These are phyloP conservation scores for Crossaster papposus DNA, from an alignment of 53 echinoderm and acorn worm genomes.

Conservation along the genomic window DNA sequence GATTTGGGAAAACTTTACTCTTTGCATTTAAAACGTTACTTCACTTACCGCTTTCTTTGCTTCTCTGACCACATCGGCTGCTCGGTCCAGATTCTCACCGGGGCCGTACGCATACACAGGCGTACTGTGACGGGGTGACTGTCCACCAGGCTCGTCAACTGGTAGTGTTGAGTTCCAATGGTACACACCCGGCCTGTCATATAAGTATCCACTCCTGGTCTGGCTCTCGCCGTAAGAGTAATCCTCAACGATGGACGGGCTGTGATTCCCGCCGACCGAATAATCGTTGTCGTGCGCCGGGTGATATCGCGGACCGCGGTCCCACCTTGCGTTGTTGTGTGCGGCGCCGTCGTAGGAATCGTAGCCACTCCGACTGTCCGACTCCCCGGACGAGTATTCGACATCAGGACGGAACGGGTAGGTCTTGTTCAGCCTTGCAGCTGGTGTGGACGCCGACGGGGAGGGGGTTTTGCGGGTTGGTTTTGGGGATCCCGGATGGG, in stretches of 20 bases:
- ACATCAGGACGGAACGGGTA: slow-evolving; percentile 26
- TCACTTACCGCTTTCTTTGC: slow-evolving; percentile 52
- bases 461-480: not conserved
- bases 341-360: slow-evolving; percentile 25
- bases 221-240: slow-evolving; percentile 48
- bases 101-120: slow-evolving; percentile 20
- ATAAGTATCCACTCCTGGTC: not conserved
- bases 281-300: slow-evolving; percentile 22
- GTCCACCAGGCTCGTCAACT: not conserved
- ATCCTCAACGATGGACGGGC: not conserved
- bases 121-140: slow-evolving; percentile 13
- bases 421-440: slow-evolving; percentile 1
- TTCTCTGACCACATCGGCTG: slow-evolving; percentile 9
- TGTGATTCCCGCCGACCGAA: slow-evolving; percentile 24
- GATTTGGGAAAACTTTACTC: no score
- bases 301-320: slow-evolving; percentile 20
- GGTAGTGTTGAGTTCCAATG: slow-evolving; percentile 29
- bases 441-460: not conserved
- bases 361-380: slow-evolving; percentile 49
- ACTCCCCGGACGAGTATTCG: slow-evolving; percentile 54
- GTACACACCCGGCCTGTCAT: slow-evolving; percentile 31
- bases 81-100: slow-evolving; percentile 9
- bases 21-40: not conserved
- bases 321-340: not conserved
- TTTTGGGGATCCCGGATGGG: not conserved